phyloP scores from a whole-genome alignment of 2,113 vertebrate genomes.

The Saguinus midas region DNA sequence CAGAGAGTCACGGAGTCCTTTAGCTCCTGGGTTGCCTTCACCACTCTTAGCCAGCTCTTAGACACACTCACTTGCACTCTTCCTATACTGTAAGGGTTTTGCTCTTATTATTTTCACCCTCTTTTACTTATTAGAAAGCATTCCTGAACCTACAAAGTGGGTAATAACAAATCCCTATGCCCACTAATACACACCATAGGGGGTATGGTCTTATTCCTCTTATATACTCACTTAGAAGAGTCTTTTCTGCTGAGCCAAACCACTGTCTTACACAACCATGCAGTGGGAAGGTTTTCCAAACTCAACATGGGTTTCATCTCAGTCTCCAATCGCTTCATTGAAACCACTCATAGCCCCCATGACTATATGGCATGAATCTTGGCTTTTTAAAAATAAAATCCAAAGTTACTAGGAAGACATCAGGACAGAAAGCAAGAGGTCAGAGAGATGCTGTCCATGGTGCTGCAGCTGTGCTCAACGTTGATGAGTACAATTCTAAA shows the following conservation, averaged over 20 bases:
- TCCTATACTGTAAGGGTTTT: background rate
- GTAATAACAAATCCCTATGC: background rate
- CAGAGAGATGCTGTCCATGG: background rate
- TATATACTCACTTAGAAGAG: background rate
- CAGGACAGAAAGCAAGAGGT: background rate
- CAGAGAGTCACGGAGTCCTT: background rate
- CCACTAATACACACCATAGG: background rate
- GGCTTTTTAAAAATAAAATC: background rate
- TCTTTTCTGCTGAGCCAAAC: slow-evolving; percentile 18
- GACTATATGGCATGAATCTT: background rate
- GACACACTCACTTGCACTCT: background rate
- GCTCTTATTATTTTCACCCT: background rate
- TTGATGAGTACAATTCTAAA: background rate
- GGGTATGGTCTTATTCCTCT: background rate
- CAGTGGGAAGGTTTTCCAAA: background rate
- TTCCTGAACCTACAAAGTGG: background rate
- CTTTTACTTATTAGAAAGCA: background rate
- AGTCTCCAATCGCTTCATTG: background rate
- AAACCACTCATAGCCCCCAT: background rate
- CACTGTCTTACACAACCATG: background rate
- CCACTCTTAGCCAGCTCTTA: no score
- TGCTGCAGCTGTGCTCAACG: background rate
- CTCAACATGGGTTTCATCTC: background rate
- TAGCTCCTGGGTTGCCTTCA: background rate
- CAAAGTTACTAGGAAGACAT: background rate